A percentile compares a stretch with the other conserved stretches of the same genome.
phyloP scores from a whole-genome alignment of 2,888 invertebrate genomes.

The Hoplodrina ambigua region DNA sequence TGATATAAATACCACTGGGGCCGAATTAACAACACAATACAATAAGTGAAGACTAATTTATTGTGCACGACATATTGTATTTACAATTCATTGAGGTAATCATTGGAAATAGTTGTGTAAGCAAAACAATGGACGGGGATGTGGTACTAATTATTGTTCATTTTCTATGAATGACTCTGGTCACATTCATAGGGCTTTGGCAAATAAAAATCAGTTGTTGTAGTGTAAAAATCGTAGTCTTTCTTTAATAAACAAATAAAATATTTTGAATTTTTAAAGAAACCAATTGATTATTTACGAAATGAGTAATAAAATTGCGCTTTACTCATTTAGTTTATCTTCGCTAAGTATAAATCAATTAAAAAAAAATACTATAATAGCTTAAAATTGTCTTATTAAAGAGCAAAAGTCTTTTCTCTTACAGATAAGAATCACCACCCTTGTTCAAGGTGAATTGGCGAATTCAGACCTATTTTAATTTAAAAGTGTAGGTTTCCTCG shows the following conservation, averaged over 20 bases:
- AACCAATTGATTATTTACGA: not conserved
- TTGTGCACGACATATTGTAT: conserved; percentile 7
- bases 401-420: no score
- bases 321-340: no score
- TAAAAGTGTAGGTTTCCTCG: no score
- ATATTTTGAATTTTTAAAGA: not conserved
- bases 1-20: conserved; percentile 19
- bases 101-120: conserved; percentile 14
- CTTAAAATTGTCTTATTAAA: no score
- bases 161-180: conserved; percentile 2
- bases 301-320: not conserved
- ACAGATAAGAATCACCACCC: no score
- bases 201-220: not conserved
- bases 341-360: no score
- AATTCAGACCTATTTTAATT: no score
- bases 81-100: conserved; percentile 10
- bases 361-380: no score
- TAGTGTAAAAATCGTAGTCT: not conserved
- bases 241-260: not conserved
- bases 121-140: conserved; percentile 20
- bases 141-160: not conserved
- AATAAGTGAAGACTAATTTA: conserved; percentile 10
- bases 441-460: no score
- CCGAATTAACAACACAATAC: conserved; percentile 20
- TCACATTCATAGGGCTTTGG: not conserved